Conservation (phyloP, 2,888 invertebrate species). For the Octodonta nipae region DNA sequence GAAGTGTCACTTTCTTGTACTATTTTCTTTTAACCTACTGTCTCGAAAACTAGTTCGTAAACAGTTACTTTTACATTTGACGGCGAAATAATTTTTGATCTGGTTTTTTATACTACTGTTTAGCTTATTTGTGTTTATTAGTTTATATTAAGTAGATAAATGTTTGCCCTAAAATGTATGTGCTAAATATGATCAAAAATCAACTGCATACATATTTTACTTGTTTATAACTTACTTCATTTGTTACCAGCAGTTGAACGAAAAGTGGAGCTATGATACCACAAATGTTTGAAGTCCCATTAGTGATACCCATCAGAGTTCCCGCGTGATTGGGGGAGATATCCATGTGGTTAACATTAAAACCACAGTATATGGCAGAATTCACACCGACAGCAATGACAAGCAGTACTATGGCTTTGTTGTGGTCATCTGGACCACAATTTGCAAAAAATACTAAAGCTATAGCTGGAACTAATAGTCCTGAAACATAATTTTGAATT, state of each 20-base stretch:
- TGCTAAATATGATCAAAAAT: too few species aligned
- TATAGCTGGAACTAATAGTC: conserved; percentile 44
- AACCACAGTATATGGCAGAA: conserved; percentile 61
- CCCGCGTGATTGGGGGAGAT: conserved; percentile 74
- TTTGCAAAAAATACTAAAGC: conserved; percentile 49
- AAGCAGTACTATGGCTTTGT: conserved; percentile 50
- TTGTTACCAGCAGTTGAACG: conserved; percentile 53
- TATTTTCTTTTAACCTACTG: too few species aligned
- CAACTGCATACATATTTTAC: too few species aligned
- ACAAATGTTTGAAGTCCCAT: conserved; percentile 63
- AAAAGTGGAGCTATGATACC: conserved; percentile 66
- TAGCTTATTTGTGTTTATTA: too few species aligned
- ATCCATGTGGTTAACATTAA: conserved; percentile 69
- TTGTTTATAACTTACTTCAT: conserved; percentile 57
- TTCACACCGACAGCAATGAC: conserved; percentile 63
- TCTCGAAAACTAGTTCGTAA: too few species aligned
- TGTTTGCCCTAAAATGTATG: too few species aligned
- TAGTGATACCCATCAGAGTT: conserved; percentile 72
- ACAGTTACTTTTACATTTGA: too few species aligned
- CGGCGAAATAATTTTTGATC: too few species aligned
- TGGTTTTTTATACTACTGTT: too few species aligned
- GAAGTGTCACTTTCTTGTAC: too few species aligned
- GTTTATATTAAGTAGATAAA: too few species aligned
- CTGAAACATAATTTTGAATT: conserved; percentile 29
- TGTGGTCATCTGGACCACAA: conserved; percentile 35